Evolutionary conservation across 2,113 vertebrate species (phyloP).

Genomic region (Thunnus thynnus): DNA sequence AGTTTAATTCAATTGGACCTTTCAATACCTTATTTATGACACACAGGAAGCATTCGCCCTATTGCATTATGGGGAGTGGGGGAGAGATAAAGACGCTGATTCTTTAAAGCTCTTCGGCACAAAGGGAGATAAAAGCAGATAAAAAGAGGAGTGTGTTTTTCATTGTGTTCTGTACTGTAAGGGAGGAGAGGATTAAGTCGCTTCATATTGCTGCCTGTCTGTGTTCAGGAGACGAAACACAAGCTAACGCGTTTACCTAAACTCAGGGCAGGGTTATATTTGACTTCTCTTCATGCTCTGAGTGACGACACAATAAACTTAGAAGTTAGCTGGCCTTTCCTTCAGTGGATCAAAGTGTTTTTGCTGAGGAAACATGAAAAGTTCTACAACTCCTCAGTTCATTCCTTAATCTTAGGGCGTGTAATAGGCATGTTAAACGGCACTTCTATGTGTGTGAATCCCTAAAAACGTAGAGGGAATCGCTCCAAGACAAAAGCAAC

Average conservation of each 20-base stretch:
- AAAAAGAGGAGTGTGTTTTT: conserved; percentile 80
- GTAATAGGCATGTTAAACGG: background rate
- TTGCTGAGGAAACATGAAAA: background rate
- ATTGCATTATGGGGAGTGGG: conserved; percentile 83
- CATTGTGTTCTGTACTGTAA: conserved; percentile 71
- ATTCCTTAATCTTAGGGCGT: background rate
- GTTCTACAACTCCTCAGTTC: background rate
- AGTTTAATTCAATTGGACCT: conserved; percentile 87
- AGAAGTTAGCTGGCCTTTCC: background rate
- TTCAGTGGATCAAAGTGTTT: background rate
- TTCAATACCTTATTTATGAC: conserved; percentile 86
- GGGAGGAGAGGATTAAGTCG: conserved; percentile 65
- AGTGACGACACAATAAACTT: conserved; percentile 8
- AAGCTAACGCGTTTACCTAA: conserved; percentile 52
- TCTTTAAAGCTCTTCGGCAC: conserved; percentile 81
- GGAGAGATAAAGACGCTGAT: conserved; percentile 77
- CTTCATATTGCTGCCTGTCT: conserved; percentile 64
- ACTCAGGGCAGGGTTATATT: conserved; percentile 30
- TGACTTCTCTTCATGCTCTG: conserved; percentile 28
- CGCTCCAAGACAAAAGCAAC: conserved; percentile 18
- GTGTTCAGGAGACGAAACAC: conserved; percentile 65
- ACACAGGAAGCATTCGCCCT: conserved; percentile 82
- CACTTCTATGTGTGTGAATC: background rate
- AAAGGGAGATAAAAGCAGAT: conserved; percentile 83
- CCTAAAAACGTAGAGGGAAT: conserved; percentile 5